These are phyloP conservation scores for Morone saxatilis DNA, from an alignment of 2,113 vertebrate species.

Conservation along the genomic window DNA sequence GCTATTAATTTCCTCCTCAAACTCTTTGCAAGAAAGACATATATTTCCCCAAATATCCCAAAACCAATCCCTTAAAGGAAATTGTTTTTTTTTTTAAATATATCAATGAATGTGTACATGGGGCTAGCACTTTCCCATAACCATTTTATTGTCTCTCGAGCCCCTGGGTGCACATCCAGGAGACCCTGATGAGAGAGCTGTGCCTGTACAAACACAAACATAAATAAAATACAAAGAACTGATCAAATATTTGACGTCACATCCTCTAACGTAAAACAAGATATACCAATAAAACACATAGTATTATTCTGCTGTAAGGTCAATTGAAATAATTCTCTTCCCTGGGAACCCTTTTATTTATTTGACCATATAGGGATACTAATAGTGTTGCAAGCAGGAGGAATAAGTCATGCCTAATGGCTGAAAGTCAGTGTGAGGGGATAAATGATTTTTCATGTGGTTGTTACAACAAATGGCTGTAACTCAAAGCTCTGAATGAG, in stretches of 20 bases:
- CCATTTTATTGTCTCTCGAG: background rate
- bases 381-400: conserved; percentile 18
- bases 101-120: background rate
- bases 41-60: background rate
- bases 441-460: conserved; percentile 36
- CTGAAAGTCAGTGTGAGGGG: conserved; percentile 52
- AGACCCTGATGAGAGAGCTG: background rate
- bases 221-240: conserved; percentile 16
- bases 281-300: conserved; percentile 13
- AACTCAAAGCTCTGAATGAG: conserved; percentile 49
- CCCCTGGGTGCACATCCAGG: background rate
- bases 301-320: conserved; percentile 1
- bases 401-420: conserved; percentile 36
- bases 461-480: conserved; percentile 38
- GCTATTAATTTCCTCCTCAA: background rate
- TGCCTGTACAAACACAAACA: background rate
- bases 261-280: background rate
- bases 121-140: background rate
- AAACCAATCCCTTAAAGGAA: background rate
- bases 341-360: conserved; percentile 13
- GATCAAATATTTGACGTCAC: conserved; percentile 7
- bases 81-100: background rate
- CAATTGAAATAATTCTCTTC: background rate
- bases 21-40: background rate
- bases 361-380: background rate